These are phyloP conservation scores for Pygocentrus nattereri DNA, from an alignment of 2,797 vertebrate species.

Conservation along the genomic window DNA sequence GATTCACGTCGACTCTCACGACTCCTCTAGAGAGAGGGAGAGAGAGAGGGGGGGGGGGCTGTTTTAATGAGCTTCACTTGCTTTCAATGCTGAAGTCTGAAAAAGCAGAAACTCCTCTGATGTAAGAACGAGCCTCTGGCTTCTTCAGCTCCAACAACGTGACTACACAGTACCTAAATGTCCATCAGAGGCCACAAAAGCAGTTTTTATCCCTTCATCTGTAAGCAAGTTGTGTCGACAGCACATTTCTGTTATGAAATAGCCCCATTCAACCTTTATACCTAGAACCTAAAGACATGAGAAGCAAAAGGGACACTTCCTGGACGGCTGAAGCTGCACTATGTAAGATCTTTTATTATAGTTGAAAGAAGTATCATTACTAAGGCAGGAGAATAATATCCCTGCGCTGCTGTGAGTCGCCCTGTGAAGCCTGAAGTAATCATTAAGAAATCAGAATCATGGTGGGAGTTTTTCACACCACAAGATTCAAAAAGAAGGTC, in stretches of 20 bases:
- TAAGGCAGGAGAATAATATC: too few relatives aligned
- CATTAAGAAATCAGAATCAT: too few relatives aligned
- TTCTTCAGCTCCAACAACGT: background rate
- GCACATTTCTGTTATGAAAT: background rate
- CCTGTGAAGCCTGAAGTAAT: too few relatives aligned
- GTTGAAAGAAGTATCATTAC: too few relatives aligned
- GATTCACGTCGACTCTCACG: constrained; percentile 93
- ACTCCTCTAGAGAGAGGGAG: constrained; percentile 82
- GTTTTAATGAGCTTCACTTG: background rate
- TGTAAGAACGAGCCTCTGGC: background rate
- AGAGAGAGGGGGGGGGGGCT: constrained; percentile 23
- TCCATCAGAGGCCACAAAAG: background rate
- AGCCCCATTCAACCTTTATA: background rate
- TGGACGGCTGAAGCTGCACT: background rate
- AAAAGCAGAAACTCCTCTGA: background rate
- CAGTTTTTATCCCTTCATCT: background rate
- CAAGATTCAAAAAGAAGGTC: too few relatives aligned
- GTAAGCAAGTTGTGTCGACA: background rate
- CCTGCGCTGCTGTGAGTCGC: too few relatives aligned
- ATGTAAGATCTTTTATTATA: too few relatives aligned
- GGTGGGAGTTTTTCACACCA: too few relatives aligned
- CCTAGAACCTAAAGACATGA: background rate
- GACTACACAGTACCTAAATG: background rate
- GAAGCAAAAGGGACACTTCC: background rate
- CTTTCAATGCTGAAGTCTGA: background rate